Evolutionary conservation across 1,140 invertebrate genomes (phyloP).

Genomic region (Aphelenchoides besseyi): DNA sequence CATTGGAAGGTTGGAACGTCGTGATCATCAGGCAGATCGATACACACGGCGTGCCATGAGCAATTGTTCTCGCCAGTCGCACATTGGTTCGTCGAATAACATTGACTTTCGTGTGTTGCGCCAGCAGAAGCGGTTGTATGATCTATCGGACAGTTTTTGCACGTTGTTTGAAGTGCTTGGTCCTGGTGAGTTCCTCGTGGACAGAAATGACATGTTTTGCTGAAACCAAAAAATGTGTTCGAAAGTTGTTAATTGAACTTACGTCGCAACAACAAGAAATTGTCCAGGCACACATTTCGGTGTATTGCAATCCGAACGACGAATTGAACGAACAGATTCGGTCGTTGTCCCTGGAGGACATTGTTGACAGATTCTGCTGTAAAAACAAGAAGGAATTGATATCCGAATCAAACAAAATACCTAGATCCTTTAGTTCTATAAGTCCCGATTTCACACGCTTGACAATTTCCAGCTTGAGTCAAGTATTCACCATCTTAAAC

Average conservation of each 20-base stretch:
- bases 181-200: conserved; percentile 88
- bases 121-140: conserved; percentile 77
- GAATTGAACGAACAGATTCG: conserved; percentile 74
- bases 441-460: conserved; percentile 82
- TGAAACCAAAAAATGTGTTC: conserved; percentile 32
- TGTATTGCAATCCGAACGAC: conserved; percentile 84
- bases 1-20: conserved; percentile 81
- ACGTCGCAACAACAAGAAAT: conserved; percentile 76
- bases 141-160: conserved; percentile 82
- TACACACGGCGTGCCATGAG: conserved; percentile 72
- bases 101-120: conserved; percentile 58
- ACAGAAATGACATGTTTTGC: conserved; percentile 80
- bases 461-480: conserved; percentile 74
- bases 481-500: conserved; percentile 69
- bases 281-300: conserved; percentile 69
- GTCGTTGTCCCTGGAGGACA: conserved; percentile 87
- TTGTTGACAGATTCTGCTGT: too few species aligned
- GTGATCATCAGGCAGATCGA: conserved; percentile 82
- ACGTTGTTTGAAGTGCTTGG: conserved; percentile 80
- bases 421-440: conserved; percentile 84
- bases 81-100: conserved; percentile 63
- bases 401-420: too few species aligned
- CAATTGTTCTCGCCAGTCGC: conserved; percentile 62
- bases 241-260: conserved; percentile 26
- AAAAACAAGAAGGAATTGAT: too few species aligned